Percentiles rank a stretch among this genome's conserved stretches.
phyloP scores from a whole-genome alignment of 2,888 invertebrate species.

The Alloscopus bannaensis region DNA sequence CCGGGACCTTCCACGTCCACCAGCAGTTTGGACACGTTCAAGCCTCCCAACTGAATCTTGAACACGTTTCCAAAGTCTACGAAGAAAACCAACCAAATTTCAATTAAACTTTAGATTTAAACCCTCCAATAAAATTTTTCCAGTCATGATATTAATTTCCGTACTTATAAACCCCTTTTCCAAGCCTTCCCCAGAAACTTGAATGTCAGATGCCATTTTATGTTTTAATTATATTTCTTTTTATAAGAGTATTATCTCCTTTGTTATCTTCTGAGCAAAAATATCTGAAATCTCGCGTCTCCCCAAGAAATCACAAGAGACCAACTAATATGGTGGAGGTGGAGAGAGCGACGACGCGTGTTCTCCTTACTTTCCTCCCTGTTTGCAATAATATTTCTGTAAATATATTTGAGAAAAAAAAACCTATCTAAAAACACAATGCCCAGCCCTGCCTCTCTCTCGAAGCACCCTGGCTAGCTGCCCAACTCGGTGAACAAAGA shows the following conservation, averaged over 20 bases:
- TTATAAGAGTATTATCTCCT: too few species aligned
- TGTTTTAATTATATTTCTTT: too few species aligned
- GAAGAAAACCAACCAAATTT: not conserved
- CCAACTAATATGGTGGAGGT: too few species aligned
- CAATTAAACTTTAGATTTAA: not conserved
- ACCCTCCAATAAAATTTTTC: not conserved
- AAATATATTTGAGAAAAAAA: not conserved
- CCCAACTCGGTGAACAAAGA: not conserved
- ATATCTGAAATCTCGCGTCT: not conserved
- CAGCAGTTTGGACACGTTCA: slow-evolving; percentile 71
- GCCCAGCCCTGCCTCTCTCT: too few species aligned
- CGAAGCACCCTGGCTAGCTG: not conserved
- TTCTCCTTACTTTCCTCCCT: not conserved
- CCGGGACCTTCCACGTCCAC: slow-evolving; percentile 71
- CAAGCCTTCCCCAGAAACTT: slow-evolving; percentile 44
- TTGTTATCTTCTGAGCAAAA: slow-evolving; percentile 2
- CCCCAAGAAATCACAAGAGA: too few species aligned
- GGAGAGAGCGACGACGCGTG: too few species aligned
- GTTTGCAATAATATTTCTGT: not conserved
- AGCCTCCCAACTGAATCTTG: slow-evolving; percentile 70
- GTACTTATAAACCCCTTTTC: slow-evolving; percentile 53
- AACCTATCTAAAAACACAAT: too few species aligned
- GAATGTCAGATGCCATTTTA: slow-evolving; percentile 53
- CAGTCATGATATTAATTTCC: too few species aligned
- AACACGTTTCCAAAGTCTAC: slow-evolving; percentile 71